Evolutionary conservation across 2,888 invertebrate genomes (phyloP), one percentile per base, ranked within the genome.

Genomic region (Ethmia dodecea): DNA sequence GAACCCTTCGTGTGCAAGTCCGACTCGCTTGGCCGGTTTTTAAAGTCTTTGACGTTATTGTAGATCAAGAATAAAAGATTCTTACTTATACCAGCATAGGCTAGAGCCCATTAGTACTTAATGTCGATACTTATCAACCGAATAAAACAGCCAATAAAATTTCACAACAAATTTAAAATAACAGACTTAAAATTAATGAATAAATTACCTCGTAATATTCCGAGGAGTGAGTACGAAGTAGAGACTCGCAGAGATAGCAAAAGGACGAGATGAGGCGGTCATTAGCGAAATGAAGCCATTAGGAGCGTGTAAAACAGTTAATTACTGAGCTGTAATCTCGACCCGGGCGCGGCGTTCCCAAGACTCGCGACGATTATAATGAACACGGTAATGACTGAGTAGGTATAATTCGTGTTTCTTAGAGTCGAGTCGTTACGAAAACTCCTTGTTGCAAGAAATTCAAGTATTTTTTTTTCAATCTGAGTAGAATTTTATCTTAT

Each of bases 261-360:
- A 61, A 69, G 62, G 69, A 68, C 52, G 68, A 71, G 62, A 60
- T 53, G 67, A 63, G 64, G 52, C 56, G 70, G 75, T 74, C 79
- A 79, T 83, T 83, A 81, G 75, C 70, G 65, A 60, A 77, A 81
- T 83, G 66, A 76, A 84, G 76, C 69, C 72, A 75, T 83, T 80
- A 80, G 71, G 66, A 75, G 74, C 69, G 76, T 75, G 80, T 81
- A 81, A 83, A 81, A 75, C 76, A 80, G 80, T 72, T 81, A 80
- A 84, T 83, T 79, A 79, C 66, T 43, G 20, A 10, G 10, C 22
- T 16, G 61, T 66, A 69, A 70, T 76, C 68, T 70, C 62, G 47
- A 47, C 54, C 33, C 20, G 28, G 33, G 5, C 12, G 51, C 55
- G 60, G 55, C 54, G 55, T 49, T 43, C 38, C 47, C 47, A 56